Evolutionary conservation across 2,888 invertebrate genomes (phyloP).

Genomic region (Deilephila porcellus): DNA sequence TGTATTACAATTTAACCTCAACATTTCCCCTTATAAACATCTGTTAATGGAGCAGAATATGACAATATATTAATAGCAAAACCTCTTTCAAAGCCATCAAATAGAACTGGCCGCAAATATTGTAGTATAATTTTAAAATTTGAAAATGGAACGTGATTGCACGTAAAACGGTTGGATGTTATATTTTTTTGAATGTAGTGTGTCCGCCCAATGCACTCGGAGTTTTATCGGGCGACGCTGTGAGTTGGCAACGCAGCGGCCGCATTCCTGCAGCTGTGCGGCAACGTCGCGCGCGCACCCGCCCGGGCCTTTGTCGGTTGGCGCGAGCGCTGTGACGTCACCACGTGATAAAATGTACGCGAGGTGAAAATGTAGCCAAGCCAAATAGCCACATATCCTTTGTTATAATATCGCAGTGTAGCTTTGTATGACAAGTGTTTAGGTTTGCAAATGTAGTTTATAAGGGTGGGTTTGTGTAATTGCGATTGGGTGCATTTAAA

Average conservation of each 20-base stretch:
- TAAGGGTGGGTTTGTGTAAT: background rate
- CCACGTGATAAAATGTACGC: slow-evolving; percentile 65
- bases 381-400: slow-evolving; percentile 16
- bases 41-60: too few relatives aligned
- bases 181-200: slow-evolving; percentile 49
- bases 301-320: slow-evolving; percentile 67
- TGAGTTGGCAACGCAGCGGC: slow-evolving; percentile 75
- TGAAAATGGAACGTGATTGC: slow-evolving; percentile 29
- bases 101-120: slow-evolving; percentile 34
- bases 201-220: slow-evolving; percentile 78
- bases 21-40: too few relatives aligned
- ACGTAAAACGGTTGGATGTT: slow-evolving; percentile 31
- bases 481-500: too few relatives aligned
- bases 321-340: slow-evolving; percentile 61
- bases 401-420: background rate
- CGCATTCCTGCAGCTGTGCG: slow-evolving; percentile 74
- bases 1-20: too few relatives aligned
- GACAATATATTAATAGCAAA: background rate
- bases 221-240: slow-evolving; percentile 64
- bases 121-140: slow-evolving; percentile 7
- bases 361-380: slow-evolving; percentile 58
- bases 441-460: background rate
- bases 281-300: slow-evolving; percentile 76
- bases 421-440: background rate
- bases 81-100: slow-evolving; percentile 16